Conservation (phyloP, 2,113 vertebrate species). For the Toxotes jaculatrix region DNA sequence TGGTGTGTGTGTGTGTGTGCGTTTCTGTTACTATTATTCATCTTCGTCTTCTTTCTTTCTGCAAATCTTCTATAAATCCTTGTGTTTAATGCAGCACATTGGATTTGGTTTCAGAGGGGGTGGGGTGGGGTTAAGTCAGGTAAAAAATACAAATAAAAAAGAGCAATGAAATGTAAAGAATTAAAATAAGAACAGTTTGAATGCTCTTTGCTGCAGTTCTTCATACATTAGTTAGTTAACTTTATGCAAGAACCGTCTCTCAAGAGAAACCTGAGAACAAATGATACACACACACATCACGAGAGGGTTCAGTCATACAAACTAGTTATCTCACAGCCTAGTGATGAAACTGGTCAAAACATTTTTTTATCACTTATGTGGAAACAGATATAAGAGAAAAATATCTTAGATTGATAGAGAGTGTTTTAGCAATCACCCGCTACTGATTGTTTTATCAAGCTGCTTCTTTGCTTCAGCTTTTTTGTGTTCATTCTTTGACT, state of each 20-base stretch:
- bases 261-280: background rate
- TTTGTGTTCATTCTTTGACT: background rate
- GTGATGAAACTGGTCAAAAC: background rate
- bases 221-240: background rate
- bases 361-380: background rate
- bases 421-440: background rate
- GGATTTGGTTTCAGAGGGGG: background rate
- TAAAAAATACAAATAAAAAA: background rate
- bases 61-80: background rate
- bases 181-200: too few species aligned
- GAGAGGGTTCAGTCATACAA: background rate
- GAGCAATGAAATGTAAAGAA: background rate
- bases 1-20: constrained; percentile 37
- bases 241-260: background rate
- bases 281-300: background rate
- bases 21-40: background rate
- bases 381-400: background rate
- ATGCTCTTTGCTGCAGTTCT: too few species aligned
- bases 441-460: background rate
- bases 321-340: too few species aligned
- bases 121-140: background rate
- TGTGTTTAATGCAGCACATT: background rate
- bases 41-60: background rate
- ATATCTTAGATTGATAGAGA: background rate
- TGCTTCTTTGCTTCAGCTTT: background rate